Evolutionary conservation across 2,797 vertebrate genomes (phyloP), one percentile per base, ranked within the genome.

Genomic region (Pyrocephalus nanus): DNA sequence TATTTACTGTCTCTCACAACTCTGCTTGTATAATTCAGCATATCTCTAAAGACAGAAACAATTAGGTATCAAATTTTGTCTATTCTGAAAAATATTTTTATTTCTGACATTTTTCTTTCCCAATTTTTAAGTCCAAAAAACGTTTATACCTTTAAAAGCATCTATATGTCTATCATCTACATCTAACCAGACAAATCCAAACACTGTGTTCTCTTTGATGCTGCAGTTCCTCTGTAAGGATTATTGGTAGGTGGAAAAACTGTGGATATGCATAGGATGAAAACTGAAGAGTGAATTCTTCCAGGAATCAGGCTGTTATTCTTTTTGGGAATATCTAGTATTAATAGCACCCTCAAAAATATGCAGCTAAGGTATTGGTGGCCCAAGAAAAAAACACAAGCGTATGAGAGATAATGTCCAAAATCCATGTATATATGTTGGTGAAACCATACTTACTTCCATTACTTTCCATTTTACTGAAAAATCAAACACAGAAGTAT

Each of bases 141-240:
- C 40, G 1, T 38, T 65, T 84, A 17, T 57, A 48, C 10, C 3
- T 84, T 60, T 58, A 66, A 84, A 72, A 2, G 3, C 5, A 19
- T 53, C 17, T 12, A 5, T 53, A 53, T 30, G 6, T 19, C 29
- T 53, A 12, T 30, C 29, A 19, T 30, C 29, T 53, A 53, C 17
- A 30, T 19, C 27, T 19, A 53, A 30, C 29, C 11, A 53, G 25
- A 53, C 4, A 40, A 64, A 70, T 57, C 77, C 9, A 64, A 85
- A 29, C 58, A 51, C 9, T 0, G 0, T 34, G 17, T 71, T 8
- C 1, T 54, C 11, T 36, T 26, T 73, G 38, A n/a, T 45, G 32
- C 8, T 55, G 26, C 21, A 38, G 10, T 21, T 84, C 30, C 22
- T 84, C 61, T 75, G 26, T 67, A 26, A 90, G 25, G 18, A 60